Percentiles rank a stretch among this genome's conserved stretches.
phyloP scores from a whole-genome alignment of 2,113 vertebrate species.

The Esox niger region DNA sequence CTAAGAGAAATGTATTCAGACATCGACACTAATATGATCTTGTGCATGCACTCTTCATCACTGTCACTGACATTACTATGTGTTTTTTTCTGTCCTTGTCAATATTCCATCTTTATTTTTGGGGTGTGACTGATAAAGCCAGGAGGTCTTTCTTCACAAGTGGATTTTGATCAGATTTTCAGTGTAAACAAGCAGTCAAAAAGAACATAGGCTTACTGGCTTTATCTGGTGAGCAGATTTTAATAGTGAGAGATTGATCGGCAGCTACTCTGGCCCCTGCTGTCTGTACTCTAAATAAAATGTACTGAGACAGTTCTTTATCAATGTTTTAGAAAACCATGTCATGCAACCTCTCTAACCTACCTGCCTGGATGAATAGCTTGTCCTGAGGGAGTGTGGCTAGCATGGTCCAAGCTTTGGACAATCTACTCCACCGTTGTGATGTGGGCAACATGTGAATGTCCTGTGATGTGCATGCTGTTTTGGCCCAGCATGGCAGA shows the following conservation, averaged over 20 bases:
- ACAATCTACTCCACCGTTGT: slow-evolving; percentile 31
- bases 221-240: slow-evolving; percentile 24
- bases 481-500: slow-evolving; percentile 59
- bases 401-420: slow-evolving; percentile 48
- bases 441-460: slow-evolving; percentile 30
- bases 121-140: slow-evolving; percentile 20
- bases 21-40: slow-evolving; percentile 11
- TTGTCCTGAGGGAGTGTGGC: slow-evolving; percentile 38
- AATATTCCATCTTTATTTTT: slow-evolving; percentile 12
- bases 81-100: slow-evolving; percentile 30
- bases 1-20: too few species aligned
- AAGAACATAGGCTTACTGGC: slow-evolving; percentile 1
- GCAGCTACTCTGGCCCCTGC: slow-evolving; percentile 6
- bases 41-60: slow-evolving; percentile 41
- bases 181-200: not conserved
- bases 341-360: not conserved
- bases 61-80: slow-evolving; percentile 2
- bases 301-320: too few species aligned
- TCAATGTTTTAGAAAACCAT: not conserved
- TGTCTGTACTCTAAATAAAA: not conserved
- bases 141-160: not conserved
- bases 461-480: slow-evolving; percentile 61
- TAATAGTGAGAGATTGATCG: not conserved
- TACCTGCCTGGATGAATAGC: slow-evolving; percentile 12
- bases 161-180: not conserved